phyloP scores from a whole-genome alignment of 2,888 invertebrate genomes.

The Cantharis rufa region DNA sequence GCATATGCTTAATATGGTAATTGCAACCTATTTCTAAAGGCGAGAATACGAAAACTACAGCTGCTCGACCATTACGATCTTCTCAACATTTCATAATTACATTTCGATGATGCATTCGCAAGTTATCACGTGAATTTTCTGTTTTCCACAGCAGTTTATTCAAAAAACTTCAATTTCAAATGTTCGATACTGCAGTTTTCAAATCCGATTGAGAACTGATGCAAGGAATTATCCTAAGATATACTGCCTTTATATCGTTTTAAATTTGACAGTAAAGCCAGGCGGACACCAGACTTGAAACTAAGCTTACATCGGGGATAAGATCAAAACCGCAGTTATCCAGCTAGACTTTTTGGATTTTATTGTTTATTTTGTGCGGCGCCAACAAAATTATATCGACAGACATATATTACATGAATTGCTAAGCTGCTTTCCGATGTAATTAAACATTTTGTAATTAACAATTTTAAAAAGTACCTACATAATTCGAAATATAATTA shows the following conservation, averaged over 20 bases:
- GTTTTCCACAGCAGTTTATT: background rate
- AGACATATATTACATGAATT: too few relatives aligned
- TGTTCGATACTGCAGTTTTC: background rate
- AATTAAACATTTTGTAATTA: too few relatives aligned
- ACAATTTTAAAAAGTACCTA: too few relatives aligned
- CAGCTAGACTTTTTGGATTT: too few relatives aligned
- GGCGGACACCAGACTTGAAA: background rate
- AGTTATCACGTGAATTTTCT: conserved; percentile 11
- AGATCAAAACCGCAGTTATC: too few relatives aligned
- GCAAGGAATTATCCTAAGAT: too few relatives aligned
- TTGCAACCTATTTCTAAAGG: conserved; percentile 39
- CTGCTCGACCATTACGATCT: conserved; percentile 26
- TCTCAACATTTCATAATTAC: conserved; percentile 24
- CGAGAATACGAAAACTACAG: conserved; percentile 34
- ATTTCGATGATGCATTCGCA: conserved; percentile 17
- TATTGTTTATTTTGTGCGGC: too few relatives aligned
- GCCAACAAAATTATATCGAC: too few relatives aligned
- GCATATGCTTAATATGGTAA: conserved; percentile 39
- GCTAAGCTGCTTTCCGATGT: too few relatives aligned
- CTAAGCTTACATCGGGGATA: too few relatives aligned
- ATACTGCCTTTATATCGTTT: background rate
- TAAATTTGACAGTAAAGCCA: background rate
- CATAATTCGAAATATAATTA: too few relatives aligned
- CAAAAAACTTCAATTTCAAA: background rate
- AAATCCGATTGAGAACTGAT: too few relatives aligned